Conservation (phyloP, 2,797 vertebrate genomes). For the Sebastes oblongus region DNA sequence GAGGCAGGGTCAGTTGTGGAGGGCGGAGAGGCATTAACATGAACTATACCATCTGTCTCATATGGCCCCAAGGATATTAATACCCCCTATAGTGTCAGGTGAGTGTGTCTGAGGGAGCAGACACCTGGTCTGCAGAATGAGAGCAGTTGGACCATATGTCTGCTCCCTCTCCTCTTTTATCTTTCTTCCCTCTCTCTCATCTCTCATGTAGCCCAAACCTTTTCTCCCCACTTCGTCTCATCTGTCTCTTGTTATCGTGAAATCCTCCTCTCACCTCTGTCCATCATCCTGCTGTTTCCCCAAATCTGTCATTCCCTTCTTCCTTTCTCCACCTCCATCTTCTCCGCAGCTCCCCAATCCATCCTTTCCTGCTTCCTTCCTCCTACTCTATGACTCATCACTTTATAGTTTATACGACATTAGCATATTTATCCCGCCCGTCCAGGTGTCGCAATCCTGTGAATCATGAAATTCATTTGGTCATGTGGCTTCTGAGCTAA, state of each 20-base stretch:
- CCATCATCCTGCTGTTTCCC: neutral
- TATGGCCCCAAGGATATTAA: constrained; percentile 56
- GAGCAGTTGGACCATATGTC: constrained; percentile 69
- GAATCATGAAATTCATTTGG: constrained; percentile 50
- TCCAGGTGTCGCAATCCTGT: constrained; percentile 30
- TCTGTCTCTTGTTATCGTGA: constrained; percentile 5
- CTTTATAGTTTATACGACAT: constrained; percentile 10
- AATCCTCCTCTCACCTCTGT: neutral
- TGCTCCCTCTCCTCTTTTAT: neutral
- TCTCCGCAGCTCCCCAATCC: neutral
- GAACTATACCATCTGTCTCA: constrained; percentile 69
- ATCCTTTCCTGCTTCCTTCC: neutral
- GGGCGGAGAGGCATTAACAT: constrained; percentile 61
- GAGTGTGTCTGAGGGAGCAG: constrained; percentile 37
- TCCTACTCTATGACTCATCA: neutral
- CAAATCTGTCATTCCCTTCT: too few relatives aligned
- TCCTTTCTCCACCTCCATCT: too few relatives aligned
- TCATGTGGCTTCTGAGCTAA: constrained; percentile 7
- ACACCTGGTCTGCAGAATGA: constrained; percentile 62
- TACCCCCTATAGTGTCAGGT: constrained; percentile 61
- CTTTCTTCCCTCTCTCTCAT: neutral
- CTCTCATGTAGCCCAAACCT: neutral
- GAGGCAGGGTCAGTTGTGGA: constrained; percentile 60
- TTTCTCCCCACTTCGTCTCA: neutral
- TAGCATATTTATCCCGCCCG: constrained; percentile 42